phyloP scores from a whole-genome alignment of 1,140 invertebrate genomes.

The Phortica variegata region DNA sequence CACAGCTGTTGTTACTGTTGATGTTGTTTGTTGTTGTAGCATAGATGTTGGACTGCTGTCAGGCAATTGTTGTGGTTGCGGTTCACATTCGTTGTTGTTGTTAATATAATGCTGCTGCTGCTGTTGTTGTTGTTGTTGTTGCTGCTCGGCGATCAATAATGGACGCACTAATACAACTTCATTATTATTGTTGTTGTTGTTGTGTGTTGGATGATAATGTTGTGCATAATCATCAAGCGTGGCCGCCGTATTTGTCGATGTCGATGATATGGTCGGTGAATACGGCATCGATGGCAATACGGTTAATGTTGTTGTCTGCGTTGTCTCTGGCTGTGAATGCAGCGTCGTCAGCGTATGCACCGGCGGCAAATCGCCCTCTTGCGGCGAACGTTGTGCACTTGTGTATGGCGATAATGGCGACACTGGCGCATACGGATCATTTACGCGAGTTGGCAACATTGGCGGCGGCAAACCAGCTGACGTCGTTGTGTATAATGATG shows the following conservation, averaged over 20 bases:
- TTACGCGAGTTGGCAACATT: neutral
- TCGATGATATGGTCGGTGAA: slow-evolving; percentile 45
- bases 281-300: slow-evolving; percentile 36
- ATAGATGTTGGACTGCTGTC: slow-evolving; percentile 5
- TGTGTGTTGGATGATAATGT: neutral
- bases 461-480: too few relatives aligned
- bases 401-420: slow-evolving; percentile 40
- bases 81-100: neutral
- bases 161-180: neutral
- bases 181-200: slow-evolving; percentile 21
- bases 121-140: slow-evolving; percentile 7
- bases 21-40: slow-evolving; percentile 9
- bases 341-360: slow-evolving; percentile 34
- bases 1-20: slow-evolving; percentile 13
- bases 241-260: slow-evolving; percentile 33
- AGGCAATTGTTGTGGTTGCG: slow-evolving; percentile 13
- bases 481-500: neutral
- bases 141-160: slow-evolving; percentile 25
- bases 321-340: slow-evolving; percentile 33
- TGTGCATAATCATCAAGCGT: slow-evolving; percentile 25
- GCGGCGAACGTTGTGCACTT: slow-evolving; percentile 44
- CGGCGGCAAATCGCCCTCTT: slow-evolving; percentile 48
- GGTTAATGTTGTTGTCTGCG: slow-evolving; percentile 29
- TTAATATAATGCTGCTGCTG: slow-evolving; percentile 10
- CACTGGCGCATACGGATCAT: slow-evolving; percentile 26